Conservation (phyloP, 2,113 vertebrate genomes). For the Podarcis raffonei region DNA sequence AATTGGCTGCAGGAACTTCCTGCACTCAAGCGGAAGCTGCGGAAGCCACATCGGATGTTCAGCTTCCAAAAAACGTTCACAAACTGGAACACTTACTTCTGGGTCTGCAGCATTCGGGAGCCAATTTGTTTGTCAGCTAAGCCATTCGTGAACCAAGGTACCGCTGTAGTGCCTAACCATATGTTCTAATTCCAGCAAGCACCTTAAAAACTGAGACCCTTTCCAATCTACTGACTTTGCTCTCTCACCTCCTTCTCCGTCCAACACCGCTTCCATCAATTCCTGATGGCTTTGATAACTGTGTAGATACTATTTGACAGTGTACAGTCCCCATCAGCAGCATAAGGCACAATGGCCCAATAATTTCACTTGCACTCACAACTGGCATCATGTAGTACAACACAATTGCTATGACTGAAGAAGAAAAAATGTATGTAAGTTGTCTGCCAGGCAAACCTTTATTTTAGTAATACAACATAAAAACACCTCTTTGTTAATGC, state of each 20-base stretch:
- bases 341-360: slow-evolving; percentile 95
- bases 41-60: no score
- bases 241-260: slow-evolving; percentile 85
- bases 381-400: slow-evolving; percentile 86
- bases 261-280: slow-evolving; percentile 79
- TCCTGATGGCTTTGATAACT: slow-evolving; percentile 77
- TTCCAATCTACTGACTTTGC: background rate
- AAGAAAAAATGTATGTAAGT: slow-evolving; percentile 12
- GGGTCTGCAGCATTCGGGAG: no score
- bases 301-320: slow-evolving; percentile 97
- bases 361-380: slow-evolving; percentile 87
- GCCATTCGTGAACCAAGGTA: no score
- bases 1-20: no score
- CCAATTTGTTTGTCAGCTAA: no score
- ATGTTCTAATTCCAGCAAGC: background rate
- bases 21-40: no score
- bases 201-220: background rate
- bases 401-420: slow-evolving; percentile 83
- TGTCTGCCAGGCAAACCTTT: background rate
- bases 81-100: no score
- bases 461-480: background rate
- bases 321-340: slow-evolving; percentile 96
- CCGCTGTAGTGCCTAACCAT: no score
- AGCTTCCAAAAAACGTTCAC: background rate
- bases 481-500: no score